phyloP scores from a whole-genome alignment of 2,797 vertebrate species.

The Carcharodon carcharias region DNA sequence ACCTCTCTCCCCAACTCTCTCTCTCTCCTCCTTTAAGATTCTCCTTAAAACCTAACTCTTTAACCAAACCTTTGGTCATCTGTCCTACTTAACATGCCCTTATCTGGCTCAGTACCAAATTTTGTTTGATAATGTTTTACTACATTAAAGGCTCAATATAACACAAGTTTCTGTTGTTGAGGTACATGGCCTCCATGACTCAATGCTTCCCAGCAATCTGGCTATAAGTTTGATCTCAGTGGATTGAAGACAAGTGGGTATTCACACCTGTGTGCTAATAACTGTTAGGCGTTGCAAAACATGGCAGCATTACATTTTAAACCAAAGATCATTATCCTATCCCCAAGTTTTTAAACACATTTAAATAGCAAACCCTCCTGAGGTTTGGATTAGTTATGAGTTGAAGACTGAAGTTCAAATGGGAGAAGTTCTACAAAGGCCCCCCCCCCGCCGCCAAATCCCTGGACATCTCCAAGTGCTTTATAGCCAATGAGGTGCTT shows the following conservation, averaged over 20 bases:
- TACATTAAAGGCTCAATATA: not conserved
- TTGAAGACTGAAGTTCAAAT: not conserved
- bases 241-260: not conserved
- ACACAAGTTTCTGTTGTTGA: not conserved
- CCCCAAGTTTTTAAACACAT: not conserved
- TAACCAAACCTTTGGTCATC: not conserved
- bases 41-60: not conserved
- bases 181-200: not conserved
- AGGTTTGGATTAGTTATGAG: not conserved
- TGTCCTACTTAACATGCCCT: not conserved
- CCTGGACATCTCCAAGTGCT: too few species aligned
- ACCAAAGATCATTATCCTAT: not conserved
- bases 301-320: not conserved
- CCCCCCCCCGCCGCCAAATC: too few species aligned
- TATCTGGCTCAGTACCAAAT: not conserved
- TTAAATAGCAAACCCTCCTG: too few species aligned
- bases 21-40: not conserved
- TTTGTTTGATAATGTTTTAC: not conserved
- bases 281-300: not conserved
- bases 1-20: not conserved
- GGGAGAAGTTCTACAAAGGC: not conserved
- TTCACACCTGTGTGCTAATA: not conserved
- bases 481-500: too few species aligned
- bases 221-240: not conserved
- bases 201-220: not conserved